These are phyloP conservation scores for Lerista edwardsae DNA, from an alignment of 2,797 vertebrate species.

Conservation along the genomic window DNA sequence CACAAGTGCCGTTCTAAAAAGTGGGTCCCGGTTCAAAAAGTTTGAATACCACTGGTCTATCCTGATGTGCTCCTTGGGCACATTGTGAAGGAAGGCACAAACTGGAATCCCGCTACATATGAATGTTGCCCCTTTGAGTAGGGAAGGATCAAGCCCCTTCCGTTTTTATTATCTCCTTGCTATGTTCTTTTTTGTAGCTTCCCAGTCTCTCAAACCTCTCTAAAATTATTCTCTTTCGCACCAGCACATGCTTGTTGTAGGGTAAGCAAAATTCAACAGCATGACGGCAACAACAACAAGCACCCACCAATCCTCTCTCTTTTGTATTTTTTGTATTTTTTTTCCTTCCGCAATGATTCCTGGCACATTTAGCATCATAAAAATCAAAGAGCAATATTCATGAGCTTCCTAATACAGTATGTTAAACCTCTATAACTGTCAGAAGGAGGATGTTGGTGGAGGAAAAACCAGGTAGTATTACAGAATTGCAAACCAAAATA, in stretches of 20 bases:
- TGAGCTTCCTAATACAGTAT: conserved; percentile 72
- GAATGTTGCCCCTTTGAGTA: no score
- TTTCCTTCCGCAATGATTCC: conserved; percentile 43
- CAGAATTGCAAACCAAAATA: conserved; percentile 60
- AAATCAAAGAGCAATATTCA: conserved; percentile 79
- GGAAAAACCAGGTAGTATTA: conserved; percentile 64
- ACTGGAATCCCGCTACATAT: no score
- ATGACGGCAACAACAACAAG: conserved; percentile 39
- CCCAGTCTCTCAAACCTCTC: fast-evolving
- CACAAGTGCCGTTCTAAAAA: no score
- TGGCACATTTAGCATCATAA: conserved; percentile 70
- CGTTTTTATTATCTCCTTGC: not conserved
- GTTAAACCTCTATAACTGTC: conserved; percentile 74
- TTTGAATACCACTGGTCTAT: no score
- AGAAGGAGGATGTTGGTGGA: conserved; percentile 68
- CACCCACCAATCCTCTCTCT: not conserved
- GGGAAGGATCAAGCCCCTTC: not conserved
- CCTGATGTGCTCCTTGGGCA: not conserved
- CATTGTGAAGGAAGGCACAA: not conserved
- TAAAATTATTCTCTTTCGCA: conserved; percentile 1
- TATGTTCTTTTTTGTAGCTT: conserved; percentile 2
- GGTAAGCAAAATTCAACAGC: conserved; percentile 60
- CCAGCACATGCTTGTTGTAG: conserved; percentile 37
- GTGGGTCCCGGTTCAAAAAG: no score
- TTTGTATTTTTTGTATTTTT: conserved; percentile 16